Evolutionary conservation across 2,888 invertebrate genomes (phyloP).

Genomic region (Sceliomorpha sp.): DNA sequence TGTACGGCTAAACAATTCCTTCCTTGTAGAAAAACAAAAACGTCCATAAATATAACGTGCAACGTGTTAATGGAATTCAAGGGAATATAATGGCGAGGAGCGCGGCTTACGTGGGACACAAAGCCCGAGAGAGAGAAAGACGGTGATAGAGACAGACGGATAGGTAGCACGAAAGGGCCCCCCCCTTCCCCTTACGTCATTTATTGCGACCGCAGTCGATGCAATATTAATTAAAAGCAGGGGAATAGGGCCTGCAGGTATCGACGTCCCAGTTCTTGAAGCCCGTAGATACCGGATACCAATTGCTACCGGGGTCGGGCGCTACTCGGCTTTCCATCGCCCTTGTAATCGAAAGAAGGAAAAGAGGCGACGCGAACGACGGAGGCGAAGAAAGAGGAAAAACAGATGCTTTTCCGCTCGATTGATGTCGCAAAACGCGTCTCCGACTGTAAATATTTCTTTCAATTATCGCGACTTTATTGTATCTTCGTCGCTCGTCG

Average conservation of each 20-base stretch:
- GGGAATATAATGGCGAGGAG: too few relatives aligned
- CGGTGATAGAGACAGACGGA: slow-evolving; percentile 1
- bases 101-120: too few relatives aligned
- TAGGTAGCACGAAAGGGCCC: slow-evolving; percentile 35
- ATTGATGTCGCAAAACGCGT: slow-evolving; percentile 51
- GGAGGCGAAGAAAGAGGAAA: slow-evolving; percentile 41
- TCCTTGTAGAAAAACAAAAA: too few relatives aligned
- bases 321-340: slow-evolving; percentile 52
- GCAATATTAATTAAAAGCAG: slow-evolving; percentile 51
- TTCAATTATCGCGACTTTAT: slow-evolving; percentile 36
- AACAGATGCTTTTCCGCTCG: slow-evolving; percentile 48
- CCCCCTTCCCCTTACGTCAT: slow-evolving; percentile 53
- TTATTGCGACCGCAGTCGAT: slow-evolving; percentile 47
- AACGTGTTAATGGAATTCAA: slow-evolving; percentile 40
- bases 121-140: too few relatives aligned
- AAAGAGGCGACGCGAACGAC: slow-evolving; percentile 21
- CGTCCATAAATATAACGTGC: slow-evolving; percentile 33
- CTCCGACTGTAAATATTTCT: slow-evolving; percentile 45
- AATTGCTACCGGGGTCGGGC: slow-evolving; percentile 44
- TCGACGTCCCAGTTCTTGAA: slow-evolving; percentile 49
- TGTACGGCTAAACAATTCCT: too few relatives aligned
- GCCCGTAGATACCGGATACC: slow-evolving; percentile 43
- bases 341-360: slow-evolving; percentile 44
- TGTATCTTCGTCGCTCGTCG: slow-evolving; percentile 18
- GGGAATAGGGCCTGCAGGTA: slow-evolving; percentile 46